A percentile compares a stretch with the other conserved stretches of the same genome.
Conservation (phyloP, 2,888 invertebrate genomes). For the Hemistola chrysoprasaria region DNA sequence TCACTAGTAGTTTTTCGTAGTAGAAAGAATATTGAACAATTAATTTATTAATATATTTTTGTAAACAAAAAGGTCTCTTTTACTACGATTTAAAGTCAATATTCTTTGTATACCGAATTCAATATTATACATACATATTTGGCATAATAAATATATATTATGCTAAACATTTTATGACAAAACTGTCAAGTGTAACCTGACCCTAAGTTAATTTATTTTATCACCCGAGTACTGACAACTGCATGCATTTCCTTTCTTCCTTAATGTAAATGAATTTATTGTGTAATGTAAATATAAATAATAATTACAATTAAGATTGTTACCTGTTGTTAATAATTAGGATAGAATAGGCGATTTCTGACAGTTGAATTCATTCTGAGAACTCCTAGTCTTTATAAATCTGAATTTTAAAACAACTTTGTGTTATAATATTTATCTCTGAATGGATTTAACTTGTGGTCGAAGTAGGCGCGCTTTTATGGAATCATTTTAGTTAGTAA, state of each 20-base stretch:
- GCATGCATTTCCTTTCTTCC: constrained; percentile 49
- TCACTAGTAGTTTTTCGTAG: no score
- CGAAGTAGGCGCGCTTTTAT: constrained; percentile 29
- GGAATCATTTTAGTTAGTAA: constrained; percentile 9
- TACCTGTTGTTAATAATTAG: constrained; percentile 55
- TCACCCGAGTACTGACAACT: constrained; percentile 33
- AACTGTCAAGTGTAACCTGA: no score
- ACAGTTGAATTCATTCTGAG: constrained; percentile 57
- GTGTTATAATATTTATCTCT: constrained; percentile 42
- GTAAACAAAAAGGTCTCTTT: no score
- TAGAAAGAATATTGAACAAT: no score
- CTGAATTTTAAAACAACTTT: constrained; percentile 51
- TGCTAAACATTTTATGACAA: constrained; percentile 4
- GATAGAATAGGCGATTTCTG: constrained; percentile 46
- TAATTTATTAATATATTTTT: no score
- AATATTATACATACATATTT: not conserved
- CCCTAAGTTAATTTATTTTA: constrained; percentile 11
- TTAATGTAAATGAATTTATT: constrained; percentile 31
- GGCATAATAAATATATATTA: not conserved
- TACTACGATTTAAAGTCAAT: no score
- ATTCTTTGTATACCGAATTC: no score
- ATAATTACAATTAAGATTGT: constrained; percentile 51
- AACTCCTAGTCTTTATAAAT: constrained; percentile 65
- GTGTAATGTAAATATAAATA: constrained; percentile 67
- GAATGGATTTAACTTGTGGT: constrained; percentile 62